Evolutionary conservation across 2,113 vertebrate genomes (phyloP), one percentile per base, ranked within the genome.

Genomic region (Chlamydotis undulata): DNA sequence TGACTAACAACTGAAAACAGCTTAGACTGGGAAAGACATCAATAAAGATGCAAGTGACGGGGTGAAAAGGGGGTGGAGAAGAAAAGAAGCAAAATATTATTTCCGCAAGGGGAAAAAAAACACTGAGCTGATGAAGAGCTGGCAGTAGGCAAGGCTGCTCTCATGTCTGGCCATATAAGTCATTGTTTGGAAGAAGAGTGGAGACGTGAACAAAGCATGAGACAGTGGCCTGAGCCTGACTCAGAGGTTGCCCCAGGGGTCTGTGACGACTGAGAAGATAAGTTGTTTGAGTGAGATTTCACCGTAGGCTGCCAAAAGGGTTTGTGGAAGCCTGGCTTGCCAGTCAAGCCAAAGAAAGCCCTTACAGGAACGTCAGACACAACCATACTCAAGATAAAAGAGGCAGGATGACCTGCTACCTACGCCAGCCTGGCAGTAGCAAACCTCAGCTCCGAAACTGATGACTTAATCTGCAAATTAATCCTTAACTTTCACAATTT

Each of bases 141-240:
- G 57, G 35, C 0, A 0, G 26, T 8, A 70, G 25, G 39, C 3
- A 10, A 87, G 29, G 19, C 10, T 2, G 13, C 19, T 59, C 24
- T 61, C 29, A 29, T 3, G 26, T 73, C 33, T 4, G 6, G 33
- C 29, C 57, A 23, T 7, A 0, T 24, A 57, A 45, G 11, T 25
- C 0, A 0, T 23, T 12, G 6, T 28, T 73, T 77, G 47, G 80
- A 87, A 53, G 59, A 60, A 43, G 39, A 71, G 18, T 26, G 21
- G 24, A 77, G n/a, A 60, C 19, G 14, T 28, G 39, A 59, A 39
- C 7, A 57, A 79, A 89, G 23, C 49, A 39, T n/a, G 55, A 88
- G 45, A 56, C 41, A 49, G 45, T 15, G 41, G 63, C 37, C 64
- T 49, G 28, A 65, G 23, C 55, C n/a, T 89, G 52, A 64, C 33